phyloP scores from a whole-genome alignment of 1,140 invertebrate species.

The Drosophila cardini region DNA sequence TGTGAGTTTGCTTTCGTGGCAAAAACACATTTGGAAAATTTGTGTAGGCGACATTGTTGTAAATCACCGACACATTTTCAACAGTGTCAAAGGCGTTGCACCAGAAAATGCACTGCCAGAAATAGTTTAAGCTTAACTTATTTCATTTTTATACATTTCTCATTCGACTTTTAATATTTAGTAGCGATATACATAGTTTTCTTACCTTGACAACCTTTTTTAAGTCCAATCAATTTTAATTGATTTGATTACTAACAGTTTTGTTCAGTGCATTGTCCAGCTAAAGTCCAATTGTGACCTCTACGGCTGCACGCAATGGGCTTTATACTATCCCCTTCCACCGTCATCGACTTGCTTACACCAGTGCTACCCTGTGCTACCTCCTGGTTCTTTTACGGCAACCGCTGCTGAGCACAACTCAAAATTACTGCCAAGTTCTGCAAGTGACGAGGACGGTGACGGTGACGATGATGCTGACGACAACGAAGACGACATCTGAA shows the following conservation, averaged over 20 bases:
- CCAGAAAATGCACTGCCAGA: conserved; percentile 39
- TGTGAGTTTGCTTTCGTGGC: conserved; percentile 72
- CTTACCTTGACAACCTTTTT: no score
- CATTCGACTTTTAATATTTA: no score
- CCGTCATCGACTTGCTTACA: neutral
- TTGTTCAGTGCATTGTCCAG: conserved; percentile 31
- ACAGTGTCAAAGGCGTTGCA: conserved; percentile 37
- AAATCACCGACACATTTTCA: conserved; percentile 81
- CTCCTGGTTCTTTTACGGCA: conserved; percentile 35
- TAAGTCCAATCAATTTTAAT: no score
- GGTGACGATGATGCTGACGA: conserved; percentile 54
- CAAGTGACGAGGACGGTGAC: conserved; percentile 70
- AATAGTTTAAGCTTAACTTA: neutral
- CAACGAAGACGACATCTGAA: conserved; percentile 40
- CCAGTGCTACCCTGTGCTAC: neutral
- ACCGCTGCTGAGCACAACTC: conserved; percentile 53
- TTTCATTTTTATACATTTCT: no score
- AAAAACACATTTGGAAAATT: conserved; percentile 83
- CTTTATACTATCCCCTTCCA: conserved; percentile 9
- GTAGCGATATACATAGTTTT: no score
- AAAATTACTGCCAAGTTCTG: conserved; percentile 82
- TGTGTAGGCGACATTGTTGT: conserved; percentile 82
- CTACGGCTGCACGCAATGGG: conserved; percentile 69
- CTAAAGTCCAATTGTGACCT: conserved; percentile 17
- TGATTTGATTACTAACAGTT: no score